These are phyloP conservation scores for Coelopa pilipes DNA, from an alignment of 2,888 invertebrate genomes.

Conservation along the genomic window DNA sequence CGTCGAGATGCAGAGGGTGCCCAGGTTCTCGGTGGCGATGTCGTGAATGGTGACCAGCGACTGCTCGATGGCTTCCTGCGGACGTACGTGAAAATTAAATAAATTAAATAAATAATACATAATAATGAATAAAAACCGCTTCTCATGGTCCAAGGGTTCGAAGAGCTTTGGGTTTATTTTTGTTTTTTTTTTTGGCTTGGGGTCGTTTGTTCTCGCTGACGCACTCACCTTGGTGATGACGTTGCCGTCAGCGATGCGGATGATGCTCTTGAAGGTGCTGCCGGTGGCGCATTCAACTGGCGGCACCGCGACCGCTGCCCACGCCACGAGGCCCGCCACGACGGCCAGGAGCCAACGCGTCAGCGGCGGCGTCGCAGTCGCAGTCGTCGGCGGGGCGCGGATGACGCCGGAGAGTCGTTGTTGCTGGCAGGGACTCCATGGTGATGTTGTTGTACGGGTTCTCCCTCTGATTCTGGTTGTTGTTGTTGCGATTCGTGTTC, in stretches of 20 bases:
- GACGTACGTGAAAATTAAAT: slow-evolving; percentile 6
- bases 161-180: too few species aligned
- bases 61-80: slow-evolving; percentile 74
- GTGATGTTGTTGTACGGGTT: slow-evolving; percentile 33
- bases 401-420: slow-evolving; percentile 15
- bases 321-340: slow-evolving; percentile 38
- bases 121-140: not conserved
- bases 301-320: slow-evolving; percentile 43
- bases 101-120: not conserved
- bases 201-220: not conserved
- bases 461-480: slow-evolving; percentile 31
- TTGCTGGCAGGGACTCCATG: slow-evolving; percentile 9
- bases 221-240: slow-evolving; percentile 58
- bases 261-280: slow-evolving; percentile 49
- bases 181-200: too few species aligned
- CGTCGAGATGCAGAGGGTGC: slow-evolving; percentile 78
- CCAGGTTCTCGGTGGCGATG: slow-evolving; percentile 77
- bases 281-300: slow-evolving; percentile 48
- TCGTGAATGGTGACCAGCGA: slow-evolving; percentile 81
- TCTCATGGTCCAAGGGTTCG: too few species aligned
- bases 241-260: slow-evolving; percentile 64
- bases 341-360: slow-evolving; percentile 45
- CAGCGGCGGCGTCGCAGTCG: slow-evolving; percentile 35
- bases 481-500: slow-evolving; percentile 37
- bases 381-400: not conserved